These are phyloP conservation scores for Apotomis turbidana DNA, from an alignment of 2,888 invertebrate genomes.

Conservation along the genomic window DNA sequence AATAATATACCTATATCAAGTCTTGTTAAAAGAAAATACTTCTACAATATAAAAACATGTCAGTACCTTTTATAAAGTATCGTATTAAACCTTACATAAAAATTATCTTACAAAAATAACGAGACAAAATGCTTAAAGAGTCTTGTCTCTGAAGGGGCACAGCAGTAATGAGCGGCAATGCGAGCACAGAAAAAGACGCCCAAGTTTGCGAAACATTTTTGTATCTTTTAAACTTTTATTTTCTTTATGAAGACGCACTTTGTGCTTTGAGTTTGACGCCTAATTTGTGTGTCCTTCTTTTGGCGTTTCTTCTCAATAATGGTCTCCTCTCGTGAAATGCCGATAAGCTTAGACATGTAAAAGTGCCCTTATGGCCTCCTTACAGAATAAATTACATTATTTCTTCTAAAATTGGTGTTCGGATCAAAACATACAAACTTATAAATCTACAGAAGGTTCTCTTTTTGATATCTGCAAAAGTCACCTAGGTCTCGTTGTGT, in stretches of 20 bases:
- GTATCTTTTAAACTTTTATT: constrained; percentile 20
- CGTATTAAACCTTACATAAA: constrained; percentile 12
- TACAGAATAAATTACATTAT: no score
- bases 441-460: no score
- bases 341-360: no score
- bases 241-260: neutral
- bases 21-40: no score
- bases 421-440: no score
- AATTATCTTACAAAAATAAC: constrained; percentile 32
- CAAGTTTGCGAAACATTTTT: constrained; percentile 13
- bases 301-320: no score
- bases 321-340: no score
- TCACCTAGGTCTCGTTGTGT: no score
- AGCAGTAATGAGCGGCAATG: constrained; percentile 18
- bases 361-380: no score
- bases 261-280: neutral
- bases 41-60: neutral
- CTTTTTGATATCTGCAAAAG: no score
- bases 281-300: neutral
- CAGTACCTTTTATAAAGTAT: neutral
- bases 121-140: constrained; percentile 17
- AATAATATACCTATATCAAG: no score
- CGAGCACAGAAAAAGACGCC: constrained; percentile 15
- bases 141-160: constrained; percentile 11
- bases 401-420: no score